Conservation (phyloP, 2,888 invertebrate genomes). For the Caenorhabditis drosophilae region DNA sequence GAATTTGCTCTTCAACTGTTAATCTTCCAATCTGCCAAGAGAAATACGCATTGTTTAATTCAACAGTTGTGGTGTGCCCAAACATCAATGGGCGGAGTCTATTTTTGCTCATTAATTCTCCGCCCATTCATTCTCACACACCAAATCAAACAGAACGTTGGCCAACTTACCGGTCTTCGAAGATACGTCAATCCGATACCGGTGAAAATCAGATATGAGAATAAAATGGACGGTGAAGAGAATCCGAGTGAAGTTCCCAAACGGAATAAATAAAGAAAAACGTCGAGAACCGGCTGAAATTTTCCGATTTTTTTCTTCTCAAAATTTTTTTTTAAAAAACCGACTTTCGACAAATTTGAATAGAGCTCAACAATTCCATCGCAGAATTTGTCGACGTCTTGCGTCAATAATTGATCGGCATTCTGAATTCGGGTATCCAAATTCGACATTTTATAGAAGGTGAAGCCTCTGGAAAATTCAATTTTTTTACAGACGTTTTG, state of each 20-base stretch:
- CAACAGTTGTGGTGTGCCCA: too few relatives aligned
- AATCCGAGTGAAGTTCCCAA: slow-evolving; percentile 84
- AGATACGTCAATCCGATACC: slow-evolving; percentile 82
- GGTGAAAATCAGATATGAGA: slow-evolving; percentile 84
- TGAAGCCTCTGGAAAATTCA: slow-evolving; percentile 58
- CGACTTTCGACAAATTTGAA: slow-evolving; percentile 87
- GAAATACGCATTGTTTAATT: neutral
- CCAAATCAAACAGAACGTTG: too few relatives aligned
- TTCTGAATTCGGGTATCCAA: slow-evolving; percentile 92
- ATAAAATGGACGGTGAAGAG: slow-evolving; percentile 86
- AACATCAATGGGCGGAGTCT: too few relatives aligned
- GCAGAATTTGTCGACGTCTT: slow-evolving; percentile 96
- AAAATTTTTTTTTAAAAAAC: neutral
- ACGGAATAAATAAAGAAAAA: slow-evolving; percentile 88
- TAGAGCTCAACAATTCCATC: slow-evolving; percentile 92
- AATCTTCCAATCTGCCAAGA: slow-evolving; percentile 75
- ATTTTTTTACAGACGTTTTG: too few relatives aligned
- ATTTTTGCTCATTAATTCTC: too few relatives aligned
- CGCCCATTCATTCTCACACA: too few relatives aligned
- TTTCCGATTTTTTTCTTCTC: neutral
- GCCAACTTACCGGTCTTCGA: slow-evolving; percentile 54
- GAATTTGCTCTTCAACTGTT: slow-evolving; percentile 90
- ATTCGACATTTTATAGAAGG: slow-evolving; percentile 88
- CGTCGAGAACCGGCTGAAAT: slow-evolving; percentile 83
- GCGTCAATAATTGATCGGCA: slow-evolving; percentile 93